Conservation (phyloP, 2,797 vertebrate species). For the Eulemur mongoz region DNA sequence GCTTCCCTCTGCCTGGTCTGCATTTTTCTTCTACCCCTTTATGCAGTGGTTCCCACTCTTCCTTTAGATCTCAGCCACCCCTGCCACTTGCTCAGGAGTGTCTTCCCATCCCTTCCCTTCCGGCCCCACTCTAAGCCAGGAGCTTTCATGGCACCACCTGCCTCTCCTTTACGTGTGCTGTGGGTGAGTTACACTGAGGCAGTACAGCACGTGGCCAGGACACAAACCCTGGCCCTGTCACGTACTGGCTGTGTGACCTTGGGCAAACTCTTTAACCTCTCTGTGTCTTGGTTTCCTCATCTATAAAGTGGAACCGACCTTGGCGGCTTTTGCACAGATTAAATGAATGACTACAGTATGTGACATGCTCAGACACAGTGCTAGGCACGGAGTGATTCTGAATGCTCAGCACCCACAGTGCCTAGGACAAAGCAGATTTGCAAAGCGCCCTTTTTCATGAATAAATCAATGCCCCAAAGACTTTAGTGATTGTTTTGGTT, state of each 20-base stretch:
- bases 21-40: neutral
- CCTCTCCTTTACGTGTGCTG: no score
- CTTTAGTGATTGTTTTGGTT: neutral
- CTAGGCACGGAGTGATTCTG: neutral
- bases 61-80: neutral
- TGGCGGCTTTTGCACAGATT: neutral
- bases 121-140: neutral
- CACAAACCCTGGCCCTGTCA: neutral
- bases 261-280: neutral
- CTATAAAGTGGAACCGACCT: neutral
- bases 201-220: neutral
- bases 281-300: neutral
- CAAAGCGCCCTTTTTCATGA: neutral
- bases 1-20: neutral
- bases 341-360: neutral
- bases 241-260: neutral
- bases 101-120: neutral
- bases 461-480: neutral
- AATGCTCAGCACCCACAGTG: neutral
- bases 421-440: neutral
- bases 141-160: neutral
- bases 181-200: neutral
- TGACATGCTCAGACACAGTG: neutral
- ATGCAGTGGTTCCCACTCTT: neutral
- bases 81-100: neutral